Base-by-base conservation (phyloP, 1,140 invertebrate species). In the Drosophila nigromelanica region DNA sequence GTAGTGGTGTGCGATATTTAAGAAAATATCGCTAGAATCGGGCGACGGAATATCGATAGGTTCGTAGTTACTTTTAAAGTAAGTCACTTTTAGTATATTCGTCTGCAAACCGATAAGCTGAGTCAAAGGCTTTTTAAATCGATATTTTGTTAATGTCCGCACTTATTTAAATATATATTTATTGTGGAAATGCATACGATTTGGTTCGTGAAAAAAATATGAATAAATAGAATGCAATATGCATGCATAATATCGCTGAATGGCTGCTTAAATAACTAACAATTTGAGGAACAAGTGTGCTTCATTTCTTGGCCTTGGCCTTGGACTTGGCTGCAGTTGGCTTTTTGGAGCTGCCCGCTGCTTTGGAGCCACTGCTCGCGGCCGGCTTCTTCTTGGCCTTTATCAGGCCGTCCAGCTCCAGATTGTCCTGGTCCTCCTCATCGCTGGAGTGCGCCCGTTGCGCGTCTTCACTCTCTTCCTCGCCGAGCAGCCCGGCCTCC, bases 341-440 rank as follows among this genome's bases (percentile, higher is more conserved):
- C 45, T 89, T 90, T 51, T 81, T 90, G 3, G 68, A 60, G 27
- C 27, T 6, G 27, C 27, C 27, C 27, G 27, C 27, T 73, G 24
- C 61, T 47, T 87, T 90, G 4, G 80, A 56, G 4, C 55, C 52
- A 39, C 59, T 62, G 43, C 59, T 62, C 10, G 82, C 47, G 7
- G 82, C 21, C 0, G 78, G 7, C 39, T 90, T 91, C 60, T 91
- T 91, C 43, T 91, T 91, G 7, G 89, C 75, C 59, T 97, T 97
- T 42, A 98, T 97, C 93, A 97, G 95, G 5, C 94, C 94, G 92
- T 98, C 96, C 56, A 93, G 93, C 56, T 95, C 94, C 18, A 96
- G 75, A 79, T 95, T 93, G 73, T 95, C 94, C 40, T 96, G 94
- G 21, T 95, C 93, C 10, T 93, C 93, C 2, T 93, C 92, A 30